Evolutionary conservation across 2,797 vertebrate genomes (phyloP).

Genomic region (Scomberomorus guttatus): DNA sequence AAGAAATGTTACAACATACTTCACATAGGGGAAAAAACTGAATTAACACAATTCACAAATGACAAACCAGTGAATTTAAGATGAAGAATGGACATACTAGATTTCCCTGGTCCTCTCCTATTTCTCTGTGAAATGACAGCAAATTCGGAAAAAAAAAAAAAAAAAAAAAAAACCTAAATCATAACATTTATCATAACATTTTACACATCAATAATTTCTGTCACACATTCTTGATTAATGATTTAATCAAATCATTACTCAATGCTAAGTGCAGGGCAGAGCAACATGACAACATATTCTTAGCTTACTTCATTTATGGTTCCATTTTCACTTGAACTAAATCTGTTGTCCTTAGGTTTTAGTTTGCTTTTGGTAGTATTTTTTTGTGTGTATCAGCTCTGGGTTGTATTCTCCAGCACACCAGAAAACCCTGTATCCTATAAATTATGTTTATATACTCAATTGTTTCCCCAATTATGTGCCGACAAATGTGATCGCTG

Average conservation of each 20-base stretch:
- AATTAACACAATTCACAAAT: not conserved
- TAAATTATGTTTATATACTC: too few species aligned
- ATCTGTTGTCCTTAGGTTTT: not conserved
- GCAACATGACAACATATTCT: too few species aligned
- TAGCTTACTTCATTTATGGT: not conserved
- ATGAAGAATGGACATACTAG: not conserved
- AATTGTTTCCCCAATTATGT: too few species aligned
- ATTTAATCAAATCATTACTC: conserved; percentile 28
- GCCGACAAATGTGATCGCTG: too few species aligned
- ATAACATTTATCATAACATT: not conserved
- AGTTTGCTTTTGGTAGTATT: not conserved
- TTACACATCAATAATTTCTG: conserved; percentile 10
- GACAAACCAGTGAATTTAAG: not conserved
- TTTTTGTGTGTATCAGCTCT: not conserved
- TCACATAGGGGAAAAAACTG: too few species aligned
- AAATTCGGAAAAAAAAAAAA: conserved; percentile 4
- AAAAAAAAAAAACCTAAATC: too few species aligned
- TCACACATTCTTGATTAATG: conserved; percentile 8
- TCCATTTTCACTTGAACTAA: not conserved
- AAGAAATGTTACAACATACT: too few species aligned
- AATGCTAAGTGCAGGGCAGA: not conserved
- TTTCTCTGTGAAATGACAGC: not conserved
- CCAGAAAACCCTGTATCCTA: too few species aligned
- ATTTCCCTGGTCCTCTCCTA: not conserved
- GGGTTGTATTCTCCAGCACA: not conserved